phyloP scores from a whole-genome alignment of 2,797 vertebrate genomes.

The Molossus alvarezi region DNA sequence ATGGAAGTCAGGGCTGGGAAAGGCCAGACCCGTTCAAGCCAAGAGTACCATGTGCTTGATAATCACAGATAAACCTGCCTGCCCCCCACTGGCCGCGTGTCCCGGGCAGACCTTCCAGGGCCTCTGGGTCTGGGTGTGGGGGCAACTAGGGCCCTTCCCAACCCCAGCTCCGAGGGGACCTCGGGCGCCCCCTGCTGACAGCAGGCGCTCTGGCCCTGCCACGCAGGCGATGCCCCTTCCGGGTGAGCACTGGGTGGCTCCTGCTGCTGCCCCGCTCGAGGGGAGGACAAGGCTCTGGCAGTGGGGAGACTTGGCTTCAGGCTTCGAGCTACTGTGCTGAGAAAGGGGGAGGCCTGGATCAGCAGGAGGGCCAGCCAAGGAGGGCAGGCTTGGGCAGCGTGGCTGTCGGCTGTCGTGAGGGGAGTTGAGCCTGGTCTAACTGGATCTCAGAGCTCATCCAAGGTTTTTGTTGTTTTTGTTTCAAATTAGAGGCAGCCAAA shows the following conservation, averaged over 20 bases:
- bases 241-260: background rate
- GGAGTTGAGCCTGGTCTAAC: background rate
- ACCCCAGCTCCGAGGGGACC: background rate
- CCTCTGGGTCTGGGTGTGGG: background rate
- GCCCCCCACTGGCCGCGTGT: accelerated
- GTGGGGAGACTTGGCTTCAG: background rate
- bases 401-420: accelerated
- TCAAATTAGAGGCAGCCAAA: slow-evolving; percentile 34
- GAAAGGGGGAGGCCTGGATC: background rate
- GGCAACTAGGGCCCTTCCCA: background rate
- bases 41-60: background rate
- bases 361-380: background rate
- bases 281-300: accelerated
- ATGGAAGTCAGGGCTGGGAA: background rate
- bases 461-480: background rate
- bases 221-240: background rate
- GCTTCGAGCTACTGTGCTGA: background rate
- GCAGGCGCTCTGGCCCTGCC: background rate
- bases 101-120: background rate
- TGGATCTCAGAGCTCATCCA: background rate
- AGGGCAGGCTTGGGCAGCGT: background rate
- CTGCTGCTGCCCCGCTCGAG: background rate
- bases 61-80: background rate
- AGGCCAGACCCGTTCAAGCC: background rate
- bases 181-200: background rate